Evolutionary conservation across 2,797 vertebrate genomes (phyloP), one percentile per base, ranked within the genome.

Genomic region (Distichodus sexfasciatus): DNA sequence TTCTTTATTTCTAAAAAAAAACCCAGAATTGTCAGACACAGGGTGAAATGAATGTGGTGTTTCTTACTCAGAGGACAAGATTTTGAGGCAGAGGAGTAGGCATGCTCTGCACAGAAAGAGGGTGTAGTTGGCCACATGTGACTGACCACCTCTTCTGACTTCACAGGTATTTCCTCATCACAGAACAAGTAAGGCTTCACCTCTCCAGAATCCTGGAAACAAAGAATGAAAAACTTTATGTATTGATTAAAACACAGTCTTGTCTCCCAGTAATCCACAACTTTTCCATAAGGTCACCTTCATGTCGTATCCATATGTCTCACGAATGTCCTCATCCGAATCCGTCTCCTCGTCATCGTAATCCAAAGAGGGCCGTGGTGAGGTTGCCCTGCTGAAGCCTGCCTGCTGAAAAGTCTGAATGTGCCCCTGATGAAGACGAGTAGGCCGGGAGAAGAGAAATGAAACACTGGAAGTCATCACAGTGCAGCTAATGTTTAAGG

Each of bases 301-400:
- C 77, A 94, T 85, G 71, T 98, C 95, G 12, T 97, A 99, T 66
- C 97, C 95, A 0, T 98, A 98, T 0, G 95, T 95, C 79, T 99
- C 97, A 74, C 97, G 87, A 79, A 99, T 94, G 79, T 97, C 97
- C 84, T 98, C 97, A 63, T 99, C 97, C 0, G 97, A 99, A 83
- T 99, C 97, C 0, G 97, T 99, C 84, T 99, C 97, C 75, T 99
- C 97, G 3, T 99, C 97, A 0, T 99, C 96, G 1, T 97, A 99
- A 85, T 99, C 97, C 71, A 94, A 21, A 3, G 93, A 94, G 55
- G 92, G 94, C 4, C 94, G 93, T 7, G 96, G 96, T 0, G 97
- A 98, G 1, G 94, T 91, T 7, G 94, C 93, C 66, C 97, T 90
- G 82, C 92, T 99, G 88, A 99, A 99, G 51, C 94, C 96, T 0